A percentile compares a stretch with the other conserved stretches of the same genome.
These are phyloP conservation scores for Polydrusus tereticollis DNA, from an alignment of 2,888 invertebrate genomes.

Conservation along the genomic window DNA sequence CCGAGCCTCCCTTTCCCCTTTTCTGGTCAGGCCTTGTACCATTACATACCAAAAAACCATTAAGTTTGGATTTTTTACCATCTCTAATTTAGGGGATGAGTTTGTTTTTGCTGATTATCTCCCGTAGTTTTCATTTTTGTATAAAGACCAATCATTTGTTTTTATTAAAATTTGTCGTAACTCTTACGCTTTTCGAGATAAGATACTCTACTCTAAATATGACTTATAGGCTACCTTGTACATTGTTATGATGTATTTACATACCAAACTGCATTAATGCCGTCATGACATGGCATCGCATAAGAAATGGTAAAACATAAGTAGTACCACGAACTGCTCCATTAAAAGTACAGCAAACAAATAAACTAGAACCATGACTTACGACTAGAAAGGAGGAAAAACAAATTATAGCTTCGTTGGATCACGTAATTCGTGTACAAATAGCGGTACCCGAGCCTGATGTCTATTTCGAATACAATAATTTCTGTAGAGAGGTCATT, in stretches of 20 bases:
- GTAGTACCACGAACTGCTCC: slow-evolving; percentile 4
- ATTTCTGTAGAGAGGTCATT: slow-evolving; percentile 45
- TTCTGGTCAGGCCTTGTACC: too few species aligned
- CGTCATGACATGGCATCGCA: neutral
- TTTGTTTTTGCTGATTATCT: too few species aligned
- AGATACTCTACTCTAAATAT: too few species aligned
- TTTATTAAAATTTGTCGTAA: too few species aligned
- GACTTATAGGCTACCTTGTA: too few species aligned
- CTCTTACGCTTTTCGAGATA: too few species aligned
- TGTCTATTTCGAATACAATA: slow-evolving; percentile 32
- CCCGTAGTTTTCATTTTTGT: too few species aligned
- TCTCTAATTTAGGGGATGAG: too few species aligned
- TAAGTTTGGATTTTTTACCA: too few species aligned
- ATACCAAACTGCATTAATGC: neutral
- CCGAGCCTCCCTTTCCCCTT: too few species aligned
- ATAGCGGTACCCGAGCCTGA: slow-evolving; percentile 39
- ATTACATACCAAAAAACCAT: too few species aligned
- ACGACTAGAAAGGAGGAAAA: slow-evolving; percentile 38
- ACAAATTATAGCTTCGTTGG: slow-evolving; percentile 22
- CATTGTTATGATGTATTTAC: neutral
- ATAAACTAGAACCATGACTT: slow-evolving; percentile 24
- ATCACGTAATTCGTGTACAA: slow-evolving; percentile 45
- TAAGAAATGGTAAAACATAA: slow-evolving; percentile 13
- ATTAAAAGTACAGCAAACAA: slow-evolving; percentile 19
- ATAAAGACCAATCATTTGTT: too few species aligned